Evolutionary conservation across 2,888 invertebrate species (phyloP).

Genomic region (Arctia plantaginis): DNA sequence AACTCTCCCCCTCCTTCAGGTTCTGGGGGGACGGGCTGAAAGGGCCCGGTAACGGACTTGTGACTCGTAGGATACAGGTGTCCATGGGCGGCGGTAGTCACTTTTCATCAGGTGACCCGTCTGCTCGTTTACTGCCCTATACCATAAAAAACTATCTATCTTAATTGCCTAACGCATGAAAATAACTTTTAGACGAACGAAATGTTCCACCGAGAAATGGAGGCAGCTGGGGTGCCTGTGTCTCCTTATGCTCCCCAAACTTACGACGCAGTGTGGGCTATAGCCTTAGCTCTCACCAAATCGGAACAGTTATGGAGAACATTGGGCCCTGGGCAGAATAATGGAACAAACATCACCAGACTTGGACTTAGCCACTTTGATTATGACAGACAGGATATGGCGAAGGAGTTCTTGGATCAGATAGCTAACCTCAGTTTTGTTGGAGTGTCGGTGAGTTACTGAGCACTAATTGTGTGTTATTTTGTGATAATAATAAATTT

Average conservation of each 20-base stretch:
- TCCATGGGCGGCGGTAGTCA: too few relatives aligned
- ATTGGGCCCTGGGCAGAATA: slow-evolving; percentile 52
- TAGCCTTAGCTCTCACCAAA: slow-evolving; percentile 91
- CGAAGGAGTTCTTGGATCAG: slow-evolving; percentile 89
- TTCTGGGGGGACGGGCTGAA: too few relatives aligned
- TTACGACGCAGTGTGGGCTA: slow-evolving; percentile 97
- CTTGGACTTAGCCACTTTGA: slow-evolving; percentile 88
- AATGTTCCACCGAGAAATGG: slow-evolving; percentile 88
- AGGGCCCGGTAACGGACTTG: too few relatives aligned
- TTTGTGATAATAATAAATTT: too few relatives aligned
- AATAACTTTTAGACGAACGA: slow-evolving; percentile 86
- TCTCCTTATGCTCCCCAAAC: slow-evolving; percentile 92
- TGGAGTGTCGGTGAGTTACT: slow-evolving; percentile 93
- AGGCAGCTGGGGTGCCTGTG: slow-evolving; percentile 80
- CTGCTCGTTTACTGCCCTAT: too few relatives aligned
- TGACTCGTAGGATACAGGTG: too few relatives aligned
- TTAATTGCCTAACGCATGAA: too few relatives aligned
- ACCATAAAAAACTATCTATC: too few relatives aligned
- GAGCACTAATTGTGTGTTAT: too few relatives aligned
- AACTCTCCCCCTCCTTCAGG: too few relatives aligned
- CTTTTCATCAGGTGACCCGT: too few relatives aligned
- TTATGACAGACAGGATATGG: slow-evolving; percentile 91
- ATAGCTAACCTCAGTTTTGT: slow-evolving; percentile 91
- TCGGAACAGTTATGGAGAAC: slow-evolving; percentile 87
- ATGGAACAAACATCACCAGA: slow-evolving; percentile 57